phyloP scores from a whole-genome alignment of 2,888 invertebrate species.

The Notocelia uddmanniana region DNA sequence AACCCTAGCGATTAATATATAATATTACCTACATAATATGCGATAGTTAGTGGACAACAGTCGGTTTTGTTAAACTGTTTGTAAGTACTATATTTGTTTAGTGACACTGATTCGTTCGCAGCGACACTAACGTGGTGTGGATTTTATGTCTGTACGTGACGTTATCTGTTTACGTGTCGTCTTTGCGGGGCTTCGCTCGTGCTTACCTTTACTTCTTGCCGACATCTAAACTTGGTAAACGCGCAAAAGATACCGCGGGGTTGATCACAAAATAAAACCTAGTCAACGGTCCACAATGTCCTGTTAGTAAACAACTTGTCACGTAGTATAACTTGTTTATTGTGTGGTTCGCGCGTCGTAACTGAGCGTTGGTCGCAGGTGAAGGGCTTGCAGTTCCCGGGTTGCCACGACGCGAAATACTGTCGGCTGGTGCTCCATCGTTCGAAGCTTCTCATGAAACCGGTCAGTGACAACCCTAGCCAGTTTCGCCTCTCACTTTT shows the following conservation, averaged over 20 bases:
- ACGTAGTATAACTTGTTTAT: constrained; percentile 45
- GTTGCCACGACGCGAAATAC: constrained; percentile 97
- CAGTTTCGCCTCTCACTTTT: constrained; percentile 50
- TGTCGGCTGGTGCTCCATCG: constrained; percentile 98
- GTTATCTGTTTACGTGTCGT: constrained; percentile 65
- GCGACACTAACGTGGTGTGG: constrained; percentile 68
- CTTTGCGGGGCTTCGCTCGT: constrained; percentile 73
- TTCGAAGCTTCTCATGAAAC: constrained; percentile 97
- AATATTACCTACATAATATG: too few species aligned
- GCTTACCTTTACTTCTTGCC: constrained; percentile 52
- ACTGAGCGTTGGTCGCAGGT: constrained; percentile 89
- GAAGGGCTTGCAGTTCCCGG: constrained; percentile 98
- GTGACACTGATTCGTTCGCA: constrained; percentile 62
- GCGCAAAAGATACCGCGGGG: constrained; percentile 19
- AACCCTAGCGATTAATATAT: too few species aligned
- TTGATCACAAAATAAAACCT: constrained; percentile 4
- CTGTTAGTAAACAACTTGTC: constrained; percentile 9
- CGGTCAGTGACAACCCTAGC: constrained; percentile 91
- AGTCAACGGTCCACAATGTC: constrained; percentile 14
- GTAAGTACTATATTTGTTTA: constrained; percentile 7
- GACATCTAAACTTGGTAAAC: constrained; percentile 28
- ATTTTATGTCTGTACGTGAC: constrained; percentile 67
- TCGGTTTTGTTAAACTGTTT: too few species aligned
- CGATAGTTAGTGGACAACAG: too few species aligned
- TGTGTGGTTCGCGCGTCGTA: constrained; percentile 64